Evolutionary conservation across 2,797 vertebrate genomes (phyloP), one percentile per base, ranked within the genome.

Genomic region (Dendrocincla fuliginosa): DNA sequence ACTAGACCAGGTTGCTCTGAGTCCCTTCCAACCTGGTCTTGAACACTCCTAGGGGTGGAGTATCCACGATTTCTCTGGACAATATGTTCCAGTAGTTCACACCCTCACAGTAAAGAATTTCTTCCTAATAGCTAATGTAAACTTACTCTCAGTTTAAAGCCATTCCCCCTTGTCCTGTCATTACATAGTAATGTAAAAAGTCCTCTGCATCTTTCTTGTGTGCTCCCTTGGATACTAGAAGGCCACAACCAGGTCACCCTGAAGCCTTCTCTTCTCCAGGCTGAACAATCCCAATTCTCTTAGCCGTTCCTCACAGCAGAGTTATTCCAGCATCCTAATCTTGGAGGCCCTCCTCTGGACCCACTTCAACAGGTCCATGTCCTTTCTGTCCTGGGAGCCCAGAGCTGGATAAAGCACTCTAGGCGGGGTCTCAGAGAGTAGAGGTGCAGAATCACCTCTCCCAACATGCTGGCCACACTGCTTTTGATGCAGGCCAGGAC

Each of bases 381-480:
- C 15, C 37, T 41, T 35, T 10, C 25, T 53, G 46, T 28, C 15
- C 33, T 47, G 12, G 4, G 5, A 5, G 22, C 14, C 11, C 30
- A 33, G n/a, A 52, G 17, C 20, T 64, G 57, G 24, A 33, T 39
- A 22, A 17, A 35, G 15, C 6, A 39, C 8, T 59, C 9, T 59
- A 59, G 30, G 2, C 39, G 30, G 39, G 25, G 8, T 46, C 7
- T 57, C 65, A 49, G 4, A 5, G 64, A 23, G 4, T 2, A 28
- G 24, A 35, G 22, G 11, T 8, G 14, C 28, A 59, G 24, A 12
- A 2, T 19, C 20, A 9, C 12, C 6, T 84, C 46, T 25, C 20
- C 64, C 4, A 4, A 7, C 7, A 0, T 1, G 44, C 13, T 44
- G 56, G 16, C 16, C n/a, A 37, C 0, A 0, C 25, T 6, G 17